These are phyloP conservation scores for Caretta caretta DNA, from an alignment of 2,113 vertebrate genomes.

Conservation along the genomic window DNA sequence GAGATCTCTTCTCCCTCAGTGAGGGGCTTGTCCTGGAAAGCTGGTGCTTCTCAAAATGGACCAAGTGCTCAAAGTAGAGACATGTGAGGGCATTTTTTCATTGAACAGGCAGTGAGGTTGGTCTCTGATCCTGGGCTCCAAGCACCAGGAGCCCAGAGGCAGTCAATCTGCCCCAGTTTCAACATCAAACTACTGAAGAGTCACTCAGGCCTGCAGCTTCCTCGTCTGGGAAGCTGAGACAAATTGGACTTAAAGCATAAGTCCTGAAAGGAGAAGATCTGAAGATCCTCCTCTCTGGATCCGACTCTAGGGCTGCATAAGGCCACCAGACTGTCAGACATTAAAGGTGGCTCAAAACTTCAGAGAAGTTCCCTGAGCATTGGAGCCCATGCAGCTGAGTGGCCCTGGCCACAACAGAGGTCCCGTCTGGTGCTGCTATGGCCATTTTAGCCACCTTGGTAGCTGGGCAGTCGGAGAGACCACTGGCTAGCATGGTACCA, in stretches of 20 bases:
- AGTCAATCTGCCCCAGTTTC: background rate
- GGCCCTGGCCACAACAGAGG: no score
- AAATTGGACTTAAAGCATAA: background rate
- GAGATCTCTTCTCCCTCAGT: background rate
- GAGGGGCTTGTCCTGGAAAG: background rate
- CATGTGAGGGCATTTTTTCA: background rate
- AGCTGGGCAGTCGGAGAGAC: no score
- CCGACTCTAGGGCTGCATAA: no score
- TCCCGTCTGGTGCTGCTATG: no score
- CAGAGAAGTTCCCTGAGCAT: no score
- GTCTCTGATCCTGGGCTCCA: background rate
- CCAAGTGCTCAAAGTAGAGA: background rate
- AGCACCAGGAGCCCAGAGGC: background rate
- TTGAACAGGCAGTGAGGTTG: background rate
- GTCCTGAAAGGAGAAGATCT: background rate
- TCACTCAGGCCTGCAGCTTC: background rate
- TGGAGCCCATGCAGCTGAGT: no score
- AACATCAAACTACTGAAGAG: background rate
- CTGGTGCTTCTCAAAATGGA: background rate
- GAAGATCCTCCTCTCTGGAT: no score
- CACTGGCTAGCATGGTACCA: no score
- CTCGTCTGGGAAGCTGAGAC: background rate
- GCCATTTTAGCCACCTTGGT: no score
- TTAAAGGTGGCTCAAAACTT: no score
- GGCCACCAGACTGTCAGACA: no score